These are phyloP conservation scores for Cyrtorhinus lividipennis DNA, from an alignment of 1,140 invertebrate species.

Conservation along the genomic window DNA sequence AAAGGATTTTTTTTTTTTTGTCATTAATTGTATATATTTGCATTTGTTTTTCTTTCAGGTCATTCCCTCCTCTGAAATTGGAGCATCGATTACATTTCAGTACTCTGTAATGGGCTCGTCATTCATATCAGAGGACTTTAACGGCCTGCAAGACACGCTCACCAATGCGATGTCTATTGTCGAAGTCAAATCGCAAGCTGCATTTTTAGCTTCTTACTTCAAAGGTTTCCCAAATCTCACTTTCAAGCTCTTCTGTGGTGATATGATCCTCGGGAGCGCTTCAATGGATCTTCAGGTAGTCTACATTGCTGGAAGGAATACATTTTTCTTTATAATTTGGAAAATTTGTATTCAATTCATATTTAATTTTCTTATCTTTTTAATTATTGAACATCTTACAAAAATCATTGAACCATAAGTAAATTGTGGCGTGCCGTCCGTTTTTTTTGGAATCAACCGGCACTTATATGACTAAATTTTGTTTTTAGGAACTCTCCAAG, in stretches of 20 bases:
- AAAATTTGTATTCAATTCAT: not conserved
- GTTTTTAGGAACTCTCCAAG: not conserved
- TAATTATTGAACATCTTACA: not conserved
- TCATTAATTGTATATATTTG: too few species aligned
- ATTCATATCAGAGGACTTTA: conserved; percentile 12
- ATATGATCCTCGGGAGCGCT: conserved; percentile 12
- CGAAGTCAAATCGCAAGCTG: conserved; percentile 11
- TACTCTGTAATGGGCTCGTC: conserved; percentile 16
- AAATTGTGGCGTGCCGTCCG: too few species aligned
- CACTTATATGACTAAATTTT: too few species aligned
- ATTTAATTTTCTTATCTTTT: not conserved
- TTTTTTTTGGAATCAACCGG: too few species aligned
- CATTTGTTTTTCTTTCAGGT: conserved; percentile 9
- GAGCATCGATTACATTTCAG: not conserved
- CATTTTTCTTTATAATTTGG: not conserved
- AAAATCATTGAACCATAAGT: too few species aligned
- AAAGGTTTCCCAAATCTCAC: conserved; percentile 16
- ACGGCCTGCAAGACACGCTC: conserved; percentile 4
- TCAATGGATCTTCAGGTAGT: conserved; percentile 17
- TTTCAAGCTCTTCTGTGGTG: conserved; percentile 13
- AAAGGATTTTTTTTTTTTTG: too few species aligned
- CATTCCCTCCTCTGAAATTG: conserved; percentile 1
- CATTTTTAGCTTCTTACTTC: conserved; percentile 18
- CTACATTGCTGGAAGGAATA: too few species aligned
- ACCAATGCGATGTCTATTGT: conserved; percentile 9